Base-by-base conservation (phyloP, 2,888 invertebrate genomes). In the Ecdyonurus torrentis region DNA sequence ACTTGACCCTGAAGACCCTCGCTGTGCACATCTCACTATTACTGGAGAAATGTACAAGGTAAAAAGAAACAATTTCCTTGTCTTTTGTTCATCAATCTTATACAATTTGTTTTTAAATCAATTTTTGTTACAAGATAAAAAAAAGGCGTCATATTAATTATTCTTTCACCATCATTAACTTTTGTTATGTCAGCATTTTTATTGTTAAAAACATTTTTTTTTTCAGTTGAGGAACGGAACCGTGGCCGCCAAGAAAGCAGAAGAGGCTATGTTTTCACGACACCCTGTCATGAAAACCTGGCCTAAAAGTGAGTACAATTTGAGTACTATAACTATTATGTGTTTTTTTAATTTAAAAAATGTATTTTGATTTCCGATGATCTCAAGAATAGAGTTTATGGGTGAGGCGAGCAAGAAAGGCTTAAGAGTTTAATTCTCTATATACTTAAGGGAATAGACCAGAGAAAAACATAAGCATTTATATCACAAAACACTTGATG, bases 1-100 rank as follows among this genome's bases (percentile, higher is more conserved):
- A 60, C 82, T 78, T 69, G 88, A 89, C 71, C 83, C 87, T 0
- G 86, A 89, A 75, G 88, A 88, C 73, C 89, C 89, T 0, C 77
- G 87, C 55, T 89, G 89, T 76, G 85, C 86, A 2, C 80, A 87
- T 68, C 78, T 88, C 2, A 82, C 87, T 70, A 75, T 89, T 1
- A 79, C 83, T 19, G 89, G 89, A 59, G 80, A 77, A 70, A 79
- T 87, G 71, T 76, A 79, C 69, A 78, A 80, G 77, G 87, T 87
- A 71, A n/a, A n/a, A n/a, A n/a, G n/a, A 68, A 72, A 10, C 23
- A 37, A 37, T 62, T 24, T 55, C n/a, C 24, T 53, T 15, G n/a
- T 52, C 23, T n/a, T 61, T 64, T 64, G 19, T 22, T 64, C n/a
- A 3, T 15, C 22, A 60, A n/a, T 20, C 1, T 61, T 52, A 22